phyloP scores from a whole-genome alignment of 2,797 vertebrate species.

The Cyclopterus lumpus region DNA sequence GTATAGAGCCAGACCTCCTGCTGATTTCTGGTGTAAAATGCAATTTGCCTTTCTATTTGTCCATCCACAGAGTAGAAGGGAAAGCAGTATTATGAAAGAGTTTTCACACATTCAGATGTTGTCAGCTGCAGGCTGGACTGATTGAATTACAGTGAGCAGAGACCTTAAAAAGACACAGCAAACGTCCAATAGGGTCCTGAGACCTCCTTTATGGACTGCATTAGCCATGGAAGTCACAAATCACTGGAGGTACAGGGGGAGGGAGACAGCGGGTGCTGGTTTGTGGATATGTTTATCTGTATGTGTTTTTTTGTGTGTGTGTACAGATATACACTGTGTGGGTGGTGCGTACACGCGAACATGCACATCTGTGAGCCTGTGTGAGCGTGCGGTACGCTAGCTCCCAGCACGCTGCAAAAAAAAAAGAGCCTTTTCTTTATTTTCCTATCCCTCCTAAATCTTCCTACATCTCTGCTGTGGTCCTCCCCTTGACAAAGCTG shows the following conservation, averaged over 20 bases:
- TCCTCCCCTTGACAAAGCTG: slow-evolving; percentile 81
- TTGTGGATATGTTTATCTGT: slow-evolving; percentile 64
- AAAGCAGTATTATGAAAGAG: slow-evolving; percentile 36
- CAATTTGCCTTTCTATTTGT: slow-evolving; percentile 50
- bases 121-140: slow-evolving; percentile 62
- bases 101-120: slow-evolving; percentile 64
- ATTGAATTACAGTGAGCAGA: slow-evolving; percentile 70
- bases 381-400: slow-evolving; percentile 67
- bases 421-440: slow-evolving; percentile 75
- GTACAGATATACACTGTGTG: slow-evolving; percentile 73
- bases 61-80: slow-evolving; percentile 21
- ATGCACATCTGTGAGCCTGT: slow-evolving; percentile 74
- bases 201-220: slow-evolving; percentile 72
- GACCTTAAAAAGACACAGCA: slow-evolving; percentile 62
- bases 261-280: slow-evolving; percentile 47
- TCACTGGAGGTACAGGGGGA: slow-evolving; percentile 55
- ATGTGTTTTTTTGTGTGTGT: slow-evolving; percentile 48
- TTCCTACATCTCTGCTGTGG: slow-evolving; percentile 78
- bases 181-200: slow-evolving; percentile 62
- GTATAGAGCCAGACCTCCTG: slow-evolving; percentile 46
- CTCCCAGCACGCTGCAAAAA: slow-evolving; percentile 69
- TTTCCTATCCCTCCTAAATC: slow-evolving; percentile 84
- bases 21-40: slow-evolving; percentile 54
- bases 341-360: slow-evolving; percentile 73
- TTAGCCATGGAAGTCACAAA: slow-evolving; percentile 77